Percentiles rank a stretch among this genome's conserved stretches.
phyloP scores from a whole-genome alignment of 1,140 invertebrate species.

The Listronotus oregonensis region DNA sequence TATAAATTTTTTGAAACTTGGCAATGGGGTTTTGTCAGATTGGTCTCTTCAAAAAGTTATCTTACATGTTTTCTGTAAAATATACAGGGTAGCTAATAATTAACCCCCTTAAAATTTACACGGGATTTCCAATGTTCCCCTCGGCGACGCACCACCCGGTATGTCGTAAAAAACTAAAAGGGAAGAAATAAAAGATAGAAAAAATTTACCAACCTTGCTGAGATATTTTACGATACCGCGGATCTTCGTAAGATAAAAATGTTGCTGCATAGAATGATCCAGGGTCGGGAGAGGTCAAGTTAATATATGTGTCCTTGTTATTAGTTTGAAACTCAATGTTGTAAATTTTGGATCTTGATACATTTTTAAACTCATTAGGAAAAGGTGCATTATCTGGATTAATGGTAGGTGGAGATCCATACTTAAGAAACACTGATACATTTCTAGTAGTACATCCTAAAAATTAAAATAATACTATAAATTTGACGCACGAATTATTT shows the following conservation, averaged over 20 bases:
- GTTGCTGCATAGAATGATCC: conserved; percentile 81
- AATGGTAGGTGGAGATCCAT: conserved; percentile 77
- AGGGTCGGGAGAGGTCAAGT: conserved; percentile 67
- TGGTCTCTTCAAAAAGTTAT: too few relatives aligned
- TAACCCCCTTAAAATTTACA: too few relatives aligned
- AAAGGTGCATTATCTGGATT: conserved; percentile 75
- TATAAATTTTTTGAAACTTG: too few relatives aligned
- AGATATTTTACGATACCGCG: conserved; percentile 68
- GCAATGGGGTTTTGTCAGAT: too few relatives aligned
- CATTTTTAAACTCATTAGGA: conserved; percentile 65
- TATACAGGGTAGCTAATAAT: too few relatives aligned
- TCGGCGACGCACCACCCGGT: too few relatives aligned
- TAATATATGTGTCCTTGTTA: conserved; percentile 59
- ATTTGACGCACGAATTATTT: too few relatives aligned
- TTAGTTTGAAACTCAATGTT: conserved; percentile 59
- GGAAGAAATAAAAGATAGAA: too few relatives aligned
- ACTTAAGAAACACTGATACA: conserved; percentile 69
- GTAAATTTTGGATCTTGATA: conserved; percentile 53
- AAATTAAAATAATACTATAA: not conserved
- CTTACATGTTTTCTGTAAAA: too few relatives aligned
- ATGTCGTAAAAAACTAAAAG: too few relatives aligned
- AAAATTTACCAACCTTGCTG: conserved; percentile 68
- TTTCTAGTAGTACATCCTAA: conserved; percentile 64
- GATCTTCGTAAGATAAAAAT: conserved; percentile 75
- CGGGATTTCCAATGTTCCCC: too few relatives aligned